A percentile compares a stretch with the other conserved stretches of the same genome.
Evolutionary conservation across 2,113 vertebrate genomes (phyloP).

Genomic region (Nothobranchius kuhntae): DNA sequence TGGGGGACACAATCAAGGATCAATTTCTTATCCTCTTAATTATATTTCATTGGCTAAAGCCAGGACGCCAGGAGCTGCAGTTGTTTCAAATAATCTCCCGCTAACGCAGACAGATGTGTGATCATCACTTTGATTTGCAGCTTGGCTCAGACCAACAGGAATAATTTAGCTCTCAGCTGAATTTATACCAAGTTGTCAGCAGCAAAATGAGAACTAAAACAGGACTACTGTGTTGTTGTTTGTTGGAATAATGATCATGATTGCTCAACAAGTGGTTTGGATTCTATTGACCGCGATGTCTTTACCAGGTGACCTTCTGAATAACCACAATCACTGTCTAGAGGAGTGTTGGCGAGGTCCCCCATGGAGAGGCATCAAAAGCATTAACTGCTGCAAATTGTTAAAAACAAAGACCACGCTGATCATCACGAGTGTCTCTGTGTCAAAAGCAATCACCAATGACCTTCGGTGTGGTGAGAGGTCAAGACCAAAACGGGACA

Average conservation of each 20-base stretch:
- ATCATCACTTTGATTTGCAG: constrained; percentile 35
- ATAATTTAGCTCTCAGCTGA: constrained; percentile 13
- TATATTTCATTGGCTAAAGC: constrained; percentile 69
- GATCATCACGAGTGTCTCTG: constrained; percentile 58
- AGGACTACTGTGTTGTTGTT: not conserved
- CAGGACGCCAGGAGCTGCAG: constrained; percentile 52
- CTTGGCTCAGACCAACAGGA: constrained; percentile 18
- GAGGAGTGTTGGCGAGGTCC: constrained; percentile 47
- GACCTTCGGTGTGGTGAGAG: constrained; percentile 57
- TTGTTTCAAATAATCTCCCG: constrained; percentile 52
- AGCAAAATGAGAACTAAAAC: not conserved
- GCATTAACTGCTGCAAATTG: constrained; percentile 33
- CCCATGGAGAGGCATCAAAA: constrained; percentile 49
- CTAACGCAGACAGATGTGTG: constrained; percentile 49
- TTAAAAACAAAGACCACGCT: constrained; percentile 40
- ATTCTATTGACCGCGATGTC: constrained; percentile 43
- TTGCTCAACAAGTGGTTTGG: constrained; percentile 45
- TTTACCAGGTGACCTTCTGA: constrained; percentile 55
- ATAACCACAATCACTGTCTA: constrained; percentile 28
- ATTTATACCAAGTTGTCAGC: constrained; percentile 9
- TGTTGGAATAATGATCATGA: constrained; percentile 15
- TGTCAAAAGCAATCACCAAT: constrained; percentile 56
- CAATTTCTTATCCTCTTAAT: constrained; percentile 76
- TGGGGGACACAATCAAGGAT: constrained; percentile 68
- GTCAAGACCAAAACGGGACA: constrained; percentile 23